phyloP scores from a whole-genome alignment of 1,140 invertebrate genomes.

The Polypedilum pembai region DNA sequence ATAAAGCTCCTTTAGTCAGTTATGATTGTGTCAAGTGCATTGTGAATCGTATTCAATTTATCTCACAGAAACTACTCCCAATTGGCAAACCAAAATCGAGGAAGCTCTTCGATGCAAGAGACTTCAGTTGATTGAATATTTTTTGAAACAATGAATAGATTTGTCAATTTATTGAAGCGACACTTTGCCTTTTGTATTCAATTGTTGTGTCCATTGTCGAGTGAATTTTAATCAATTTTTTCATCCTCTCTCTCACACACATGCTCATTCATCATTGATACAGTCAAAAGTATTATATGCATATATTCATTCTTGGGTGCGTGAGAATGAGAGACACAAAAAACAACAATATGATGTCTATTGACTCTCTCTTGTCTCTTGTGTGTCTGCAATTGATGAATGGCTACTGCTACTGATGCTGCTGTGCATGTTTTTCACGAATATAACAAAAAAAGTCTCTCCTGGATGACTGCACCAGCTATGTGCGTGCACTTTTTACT shows the following conservation, averaged over 20 bases:
- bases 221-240: slow-evolving; percentile 14
- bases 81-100: too few relatives aligned
- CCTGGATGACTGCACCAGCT: neutral
- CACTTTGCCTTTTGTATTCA: neutral
- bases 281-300: neutral
- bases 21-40: neutral
- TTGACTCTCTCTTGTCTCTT: too few relatives aligned
- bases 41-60: neutral
- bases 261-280: slow-evolving; percentile 12
- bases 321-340: too few relatives aligned
- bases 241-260: neutral
- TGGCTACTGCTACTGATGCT: too few relatives aligned
- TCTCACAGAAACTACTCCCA: too few relatives aligned
- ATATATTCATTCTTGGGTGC: too few relatives aligned
- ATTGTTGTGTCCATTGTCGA: slow-evolving; percentile 17
- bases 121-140: slow-evolving; percentile 7
- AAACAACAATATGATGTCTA: too few relatives aligned
- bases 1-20: too few relatives aligned
- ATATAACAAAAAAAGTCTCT: too few relatives aligned
- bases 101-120: neutral
- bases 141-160: slow-evolving; percentile 19
- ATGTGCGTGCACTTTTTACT: neutral
- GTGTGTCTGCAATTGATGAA: too few relatives aligned
- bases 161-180: slow-evolving; percentile 12
- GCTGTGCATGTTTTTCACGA: too few relatives aligned